Evolutionary conservation across 2,888 invertebrate genomes (phyloP), one percentile per base, ranked within the genome.

Genomic region (Epirrhoe alternata): DNA sequence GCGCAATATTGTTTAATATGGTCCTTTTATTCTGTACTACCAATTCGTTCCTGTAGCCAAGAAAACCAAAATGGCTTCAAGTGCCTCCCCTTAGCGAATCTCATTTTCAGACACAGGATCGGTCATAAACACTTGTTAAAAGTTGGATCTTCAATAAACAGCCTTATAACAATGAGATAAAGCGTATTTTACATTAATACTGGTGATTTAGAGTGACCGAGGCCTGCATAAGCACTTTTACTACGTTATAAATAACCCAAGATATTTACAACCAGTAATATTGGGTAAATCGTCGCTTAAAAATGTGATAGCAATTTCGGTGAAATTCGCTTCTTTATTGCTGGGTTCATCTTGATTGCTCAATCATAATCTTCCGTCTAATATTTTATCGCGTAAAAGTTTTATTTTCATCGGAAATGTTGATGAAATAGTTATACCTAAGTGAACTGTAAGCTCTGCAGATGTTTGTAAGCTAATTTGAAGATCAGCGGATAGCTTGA

Each of bases 201-300:
- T 10, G 6, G 24, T n/a, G 31, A 17, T 16, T 16, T n/a, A 51
- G 38, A 56, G 63, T 63, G 57, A 53, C 6, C 33, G 12, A 58
- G 30, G 35, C 52, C 12, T 53, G 31, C 10, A 47, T 47, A 42
- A 12, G 12, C 53, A 59, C 58, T 54, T 57, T 64, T 64, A 64
- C 58, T 59, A 59, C 58, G 53, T 51, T 56, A 65, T 73, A 69
- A 71, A 69, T 71, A 71, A 69, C 69, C 64, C 51, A 64, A 69
- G 73, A 73, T 73, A 71, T 73, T 73, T 73, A 73, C 68, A 68
- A 61, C 68, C 58, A 59, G 68, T 64, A 68, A 68, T 71, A 70
- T 67, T 64, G 65, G 68, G 65, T 70, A 69, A 72, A 69, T 66
- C 65, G 64, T 68, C 66, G 59, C 62, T 66, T 61, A 64, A 66